Base-by-base conservation (phyloP, 2,113 vertebrate genomes). In the Dipodomys ordii region DNA sequence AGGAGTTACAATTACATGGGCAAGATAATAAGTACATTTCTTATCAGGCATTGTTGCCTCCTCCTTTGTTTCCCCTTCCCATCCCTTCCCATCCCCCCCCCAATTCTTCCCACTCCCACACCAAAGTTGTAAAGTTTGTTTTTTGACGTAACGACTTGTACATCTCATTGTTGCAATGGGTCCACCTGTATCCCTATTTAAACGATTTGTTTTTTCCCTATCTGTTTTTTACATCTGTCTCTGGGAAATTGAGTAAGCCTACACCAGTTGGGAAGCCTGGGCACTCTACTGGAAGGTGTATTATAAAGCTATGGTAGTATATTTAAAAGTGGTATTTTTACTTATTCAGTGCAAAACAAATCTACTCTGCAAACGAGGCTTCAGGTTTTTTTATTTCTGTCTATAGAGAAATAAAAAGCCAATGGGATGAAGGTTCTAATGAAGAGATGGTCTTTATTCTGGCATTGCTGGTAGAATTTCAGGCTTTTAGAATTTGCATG, bases 291-390 rank as follows among this genome's bases (percentile, higher is more conserved):
- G 30, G 64, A 68, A 87, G 78, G 23, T 27, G 12, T 53, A 60
- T 32, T 90, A 19, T 67, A 60, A 92, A 19, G 46, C 46, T 60
- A 71, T 7, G 4, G 11, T 46, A n/a, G 68, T 28, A 13, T 57
- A 32, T 81, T 32, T 64, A 11, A 49, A 25, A 88, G 64, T 27
- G 76, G 65, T 71, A 39, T 2, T 68, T 88, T 77, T 35, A 64
- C 68, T 77, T 93, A 64, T 78, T 32, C 71, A 82, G 85, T 79
- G 74, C 62, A 90, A 86, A 95, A 80, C 35, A 46, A 72, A 82
- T 0, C 10, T 62, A 19, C 23, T 79, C 57, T 46, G 65, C 85
- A 49, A 78, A 62, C 62, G 77, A 49, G 22, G 12, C 49, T 62
- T 5, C 30, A 22, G 74, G 62, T 86, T 88, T 35, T 90, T 94